Evolutionary conservation across 2,888 invertebrate genomes (phyloP), one percentile per base, ranked within the genome.

Genomic region (Scaptomyza tumidula): DNA sequence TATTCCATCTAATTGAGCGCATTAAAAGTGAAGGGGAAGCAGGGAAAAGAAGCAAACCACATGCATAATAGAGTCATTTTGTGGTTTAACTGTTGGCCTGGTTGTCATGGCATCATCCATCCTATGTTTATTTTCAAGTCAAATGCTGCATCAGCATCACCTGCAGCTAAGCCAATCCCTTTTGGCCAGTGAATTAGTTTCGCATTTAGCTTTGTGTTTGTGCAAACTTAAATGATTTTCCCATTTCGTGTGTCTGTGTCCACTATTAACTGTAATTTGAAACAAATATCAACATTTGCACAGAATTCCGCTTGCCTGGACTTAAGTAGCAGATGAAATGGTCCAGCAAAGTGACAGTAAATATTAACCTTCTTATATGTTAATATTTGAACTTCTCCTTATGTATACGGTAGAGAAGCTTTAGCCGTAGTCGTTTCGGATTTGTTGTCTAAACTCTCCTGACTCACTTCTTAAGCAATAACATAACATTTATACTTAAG

Each of bases 201-300:
- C 5, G 16, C 13, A 5, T 11, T 13, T 11, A 31, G 13, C 19
- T 7, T 29, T 7, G 5, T n/a, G 44, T 33, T 64, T 50, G 14
- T 19, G 2, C 45, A 19, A 45, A 50, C 48, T 66, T 46, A 43
- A 59, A 46, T 46, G 39, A 77, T 49, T 57, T 57, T 37, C 54
- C 49, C 35, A 29, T 59, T 33, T 31, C 9, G 33, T 10, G 37
- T 5, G 14, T 35, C 27, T 27, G 29, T 49, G 50, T 35, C 50
- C 19, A 19, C 49, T 33, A 13, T 33, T 52, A 45, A 24, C 33
- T 52, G 63, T 60, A 52, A 68, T 74, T 76, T 62, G 60, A 75
- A 48, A 57, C 63, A 63, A 57, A 59, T 53, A 65, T 58, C 62
- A 78, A 78, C 54, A 73, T 63, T 75, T 59, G 24, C 41, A 33